phyloP scores from a whole-genome alignment of 1,140 invertebrate genomes.

The Drosophila sturtevanti region DNA sequence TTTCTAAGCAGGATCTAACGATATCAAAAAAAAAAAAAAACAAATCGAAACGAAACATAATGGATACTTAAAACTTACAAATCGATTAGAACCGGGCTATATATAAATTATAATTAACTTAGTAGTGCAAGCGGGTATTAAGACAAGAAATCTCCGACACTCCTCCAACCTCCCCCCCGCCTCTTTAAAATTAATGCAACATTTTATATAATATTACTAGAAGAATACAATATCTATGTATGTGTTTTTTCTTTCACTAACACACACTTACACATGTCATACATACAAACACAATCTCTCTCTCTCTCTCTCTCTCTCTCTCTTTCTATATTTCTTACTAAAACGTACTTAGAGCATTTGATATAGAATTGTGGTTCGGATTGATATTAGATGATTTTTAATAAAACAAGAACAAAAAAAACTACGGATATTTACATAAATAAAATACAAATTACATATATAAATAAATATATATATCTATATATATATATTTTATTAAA shows the following conservation, averaged over 20 bases:
- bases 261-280: no score
- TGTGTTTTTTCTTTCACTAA: constrained; percentile 24
- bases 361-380: constrained; percentile 66
- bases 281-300: constrained; percentile 5
- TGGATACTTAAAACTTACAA: constrained; percentile 1
- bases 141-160: not conserved
- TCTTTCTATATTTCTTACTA: not conserved
- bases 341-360: constrained; percentile 17
- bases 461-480: constrained; percentile 51
- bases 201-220: constrained; percentile 7
- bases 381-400: constrained; percentile 70
- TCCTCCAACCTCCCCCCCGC: not conserved
- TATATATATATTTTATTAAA: constrained; percentile 72
- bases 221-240: constrained; percentile 2
- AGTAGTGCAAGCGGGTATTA: constrained; percentile 3
- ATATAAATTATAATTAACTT: not conserved
- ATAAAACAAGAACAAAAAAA: constrained; percentile 9
- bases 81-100: constrained; percentile 5
- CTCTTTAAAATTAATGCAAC: not conserved
- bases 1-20: constrained; percentile 45
- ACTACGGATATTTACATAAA: constrained; percentile 25
- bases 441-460: constrained; percentile 33
- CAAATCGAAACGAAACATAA: constrained; percentile 32
- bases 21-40: constrained; percentile 16
- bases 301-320: not conserved